Evolutionary conservation across 2,113 vertebrate species (phyloP).

Genomic region (Otus sunia): DNA sequence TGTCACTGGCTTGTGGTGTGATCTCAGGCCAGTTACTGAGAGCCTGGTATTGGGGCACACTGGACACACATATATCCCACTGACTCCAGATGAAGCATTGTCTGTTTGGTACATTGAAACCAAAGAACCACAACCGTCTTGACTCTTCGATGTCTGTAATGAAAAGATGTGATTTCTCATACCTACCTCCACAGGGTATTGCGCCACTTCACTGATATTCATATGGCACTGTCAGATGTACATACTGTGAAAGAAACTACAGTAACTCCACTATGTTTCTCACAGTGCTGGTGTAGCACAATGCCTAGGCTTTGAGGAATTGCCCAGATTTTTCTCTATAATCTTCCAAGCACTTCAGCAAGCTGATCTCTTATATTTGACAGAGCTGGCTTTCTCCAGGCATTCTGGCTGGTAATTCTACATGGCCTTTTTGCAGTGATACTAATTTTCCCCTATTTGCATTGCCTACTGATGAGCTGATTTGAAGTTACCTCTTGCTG

Average conservation of each 20-base stretch:
- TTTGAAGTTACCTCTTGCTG: neutral
- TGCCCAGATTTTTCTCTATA: conserved; percentile 28
- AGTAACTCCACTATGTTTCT: neutral
- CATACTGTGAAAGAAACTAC: neutral
- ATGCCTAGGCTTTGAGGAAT: conserved; percentile 29
- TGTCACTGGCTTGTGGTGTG: neutral
- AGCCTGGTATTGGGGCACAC: neutral
- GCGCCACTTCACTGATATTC: neutral
- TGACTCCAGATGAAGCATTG: neutral
- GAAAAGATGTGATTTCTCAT: neutral
- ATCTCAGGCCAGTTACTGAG: neutral
- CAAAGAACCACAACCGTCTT: neutral
- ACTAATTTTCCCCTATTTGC: neutral
- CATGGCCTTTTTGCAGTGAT: neutral
- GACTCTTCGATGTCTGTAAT: neutral
- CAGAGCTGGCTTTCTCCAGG: conserved; percentile 16
- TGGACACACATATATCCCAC: neutral
- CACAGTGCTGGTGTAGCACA: neutral
- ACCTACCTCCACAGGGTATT: neutral
- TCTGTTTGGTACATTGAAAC: neutral
- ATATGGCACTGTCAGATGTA: neutral
- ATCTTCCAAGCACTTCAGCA: conserved; percentile 4
- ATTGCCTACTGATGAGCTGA: neutral
- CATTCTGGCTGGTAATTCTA: neutral
- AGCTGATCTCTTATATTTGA: neutral